A percentile compares a stretch with the other conserved stretches of the same genome.
phyloP scores from a whole-genome alignment of 2,797 vertebrate genomes.

The Threskiornis aethiopicus region DNA sequence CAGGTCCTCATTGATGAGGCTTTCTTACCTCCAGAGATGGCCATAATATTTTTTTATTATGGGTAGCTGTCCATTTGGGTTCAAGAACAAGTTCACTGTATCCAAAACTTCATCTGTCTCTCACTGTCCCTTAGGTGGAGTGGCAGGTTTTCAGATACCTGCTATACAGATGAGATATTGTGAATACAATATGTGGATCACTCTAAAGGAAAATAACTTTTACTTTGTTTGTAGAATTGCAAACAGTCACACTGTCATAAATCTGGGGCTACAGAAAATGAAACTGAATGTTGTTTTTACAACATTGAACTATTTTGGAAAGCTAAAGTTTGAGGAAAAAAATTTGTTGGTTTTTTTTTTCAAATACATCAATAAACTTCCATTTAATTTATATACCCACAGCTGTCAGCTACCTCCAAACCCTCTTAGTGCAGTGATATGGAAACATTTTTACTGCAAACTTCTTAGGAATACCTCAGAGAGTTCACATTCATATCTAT shows the following conservation, averaged over 20 bases:
- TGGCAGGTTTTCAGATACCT: background rate
- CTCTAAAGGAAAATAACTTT: background rate
- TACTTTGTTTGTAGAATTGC: background rate
- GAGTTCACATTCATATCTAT: constrained; percentile 65
- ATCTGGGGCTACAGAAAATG: background rate
- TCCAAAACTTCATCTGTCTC: background rate
- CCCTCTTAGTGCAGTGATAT: constrained; percentile 56
- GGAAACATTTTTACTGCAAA: constrained; percentile 65
- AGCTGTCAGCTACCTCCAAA: constrained; percentile 54
- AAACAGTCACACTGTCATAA: background rate
- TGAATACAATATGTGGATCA: background rate
- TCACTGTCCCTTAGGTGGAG: background rate
- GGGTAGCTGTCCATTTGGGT: background rate
- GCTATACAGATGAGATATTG: background rate
- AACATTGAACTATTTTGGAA: background rate
- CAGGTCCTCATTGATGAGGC: background rate
- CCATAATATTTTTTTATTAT: background rate
- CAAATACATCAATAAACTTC: constrained; percentile 42
- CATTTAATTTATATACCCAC: constrained; percentile 53
- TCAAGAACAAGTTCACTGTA: background rate
- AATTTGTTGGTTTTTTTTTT: background rate
- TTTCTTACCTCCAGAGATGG: background rate
- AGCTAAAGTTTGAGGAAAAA: background rate
- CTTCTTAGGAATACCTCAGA: constrained; percentile 64
- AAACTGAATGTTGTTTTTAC: background rate